phyloP scores from a whole-genome alignment of 2,888 invertebrate genomes.

The Patella pellucida region DNA sequence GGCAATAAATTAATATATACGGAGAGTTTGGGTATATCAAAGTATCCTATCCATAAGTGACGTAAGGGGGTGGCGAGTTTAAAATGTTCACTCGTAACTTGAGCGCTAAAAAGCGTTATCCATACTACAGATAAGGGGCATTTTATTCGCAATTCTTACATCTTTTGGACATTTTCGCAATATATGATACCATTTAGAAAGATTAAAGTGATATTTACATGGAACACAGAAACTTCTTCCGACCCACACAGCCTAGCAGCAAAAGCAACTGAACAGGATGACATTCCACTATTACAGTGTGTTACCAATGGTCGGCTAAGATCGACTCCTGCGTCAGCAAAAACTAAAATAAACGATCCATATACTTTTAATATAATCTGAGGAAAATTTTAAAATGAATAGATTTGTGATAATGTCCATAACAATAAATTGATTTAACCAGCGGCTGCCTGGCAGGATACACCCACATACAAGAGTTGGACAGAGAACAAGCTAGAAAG shows the following conservation, averaged over 20 bases:
- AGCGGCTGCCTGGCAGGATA: no score
- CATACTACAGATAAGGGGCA: no score
- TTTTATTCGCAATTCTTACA: neutral
- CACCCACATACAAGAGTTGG: no score
- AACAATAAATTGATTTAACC: neutral
- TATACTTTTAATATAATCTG: conserved; percentile 31
- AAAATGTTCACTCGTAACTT: no score
- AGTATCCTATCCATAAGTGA: no score
- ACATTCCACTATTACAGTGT: conserved; percentile 56
- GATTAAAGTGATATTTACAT: conserved; percentile 45
- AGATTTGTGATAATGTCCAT: neutral
- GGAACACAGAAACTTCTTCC: conserved; percentile 47
- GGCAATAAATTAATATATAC: no score
- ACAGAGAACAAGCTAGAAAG: no score
- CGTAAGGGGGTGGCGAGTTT: no score
- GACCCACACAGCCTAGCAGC: conserved; percentile 45
- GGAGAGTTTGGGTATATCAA: no score
- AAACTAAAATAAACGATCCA: conserved; percentile 17
- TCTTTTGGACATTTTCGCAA: neutral
- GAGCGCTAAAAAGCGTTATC: no score
- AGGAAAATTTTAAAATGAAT: neutral
- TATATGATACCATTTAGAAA: neutral
- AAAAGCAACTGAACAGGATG: conserved; percentile 53
- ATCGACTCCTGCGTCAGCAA: conserved; percentile 39
- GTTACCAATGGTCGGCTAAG: conserved; percentile 38